Percentiles rank a stretch among this genome's conserved stretches.
These are phyloP conservation scores for Thryonomys swinderianus DNA, from an alignment of 2,113 vertebrate species.

Conservation along the genomic window DNA sequence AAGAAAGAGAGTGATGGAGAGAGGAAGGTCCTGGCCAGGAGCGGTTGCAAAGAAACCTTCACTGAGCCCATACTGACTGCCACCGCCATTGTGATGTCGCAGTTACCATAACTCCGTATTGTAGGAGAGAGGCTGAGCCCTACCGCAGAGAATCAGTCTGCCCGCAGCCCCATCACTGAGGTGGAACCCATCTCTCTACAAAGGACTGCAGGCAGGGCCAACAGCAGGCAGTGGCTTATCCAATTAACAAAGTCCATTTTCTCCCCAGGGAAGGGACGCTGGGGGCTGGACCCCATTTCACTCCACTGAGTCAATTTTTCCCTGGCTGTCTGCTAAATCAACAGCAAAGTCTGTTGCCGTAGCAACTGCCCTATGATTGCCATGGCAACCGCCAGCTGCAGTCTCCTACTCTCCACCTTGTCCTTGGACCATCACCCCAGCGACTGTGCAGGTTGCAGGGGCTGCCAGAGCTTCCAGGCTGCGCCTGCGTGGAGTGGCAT, in stretches of 20 bases:
- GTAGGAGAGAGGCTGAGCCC: neutral
- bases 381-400: slow-evolving; percentile 70
- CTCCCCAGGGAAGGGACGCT: neutral
- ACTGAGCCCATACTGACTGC: neutral
- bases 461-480: neutral
- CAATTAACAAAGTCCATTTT: neutral
- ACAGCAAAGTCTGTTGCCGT: slow-evolving; percentile 67
- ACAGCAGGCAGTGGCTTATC: neutral
- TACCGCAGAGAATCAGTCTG: neutral
- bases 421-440: slow-evolving; percentile 73
- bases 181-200: neutral
- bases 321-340: slow-evolving; percentile 23
- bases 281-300: neutral
- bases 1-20: slow-evolving; percentile 3
- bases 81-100: neutral
- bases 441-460: neutral
- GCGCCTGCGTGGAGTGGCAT: slow-evolving; percentile 65
- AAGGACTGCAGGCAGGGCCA: neutral
- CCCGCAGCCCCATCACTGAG: neutral
- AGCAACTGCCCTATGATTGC: slow-evolving; percentile 71
- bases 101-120: neutral
- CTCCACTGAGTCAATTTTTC: slow-evolving; percentile 45
- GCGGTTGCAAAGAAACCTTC: neutral
- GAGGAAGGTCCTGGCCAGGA: neutral
- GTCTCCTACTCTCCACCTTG: slow-evolving; percentile 53